Percentiles rank a stretch among this genome's conserved stretches.
Conservation (phyloP, 2,113 vertebrate genomes). For the Benthochromis sp. region DNA sequence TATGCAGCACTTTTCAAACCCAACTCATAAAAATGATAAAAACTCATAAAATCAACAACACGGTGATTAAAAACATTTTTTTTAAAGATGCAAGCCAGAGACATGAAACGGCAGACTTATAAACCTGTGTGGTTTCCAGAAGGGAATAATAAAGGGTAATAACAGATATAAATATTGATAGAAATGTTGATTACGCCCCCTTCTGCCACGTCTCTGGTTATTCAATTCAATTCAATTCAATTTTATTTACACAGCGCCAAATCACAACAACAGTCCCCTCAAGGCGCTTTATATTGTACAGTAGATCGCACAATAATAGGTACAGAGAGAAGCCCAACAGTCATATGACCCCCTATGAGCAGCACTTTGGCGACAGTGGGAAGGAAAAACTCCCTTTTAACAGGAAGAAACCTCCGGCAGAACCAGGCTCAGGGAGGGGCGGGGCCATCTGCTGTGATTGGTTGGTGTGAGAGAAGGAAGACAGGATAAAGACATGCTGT, state of each 20-base stretch:
- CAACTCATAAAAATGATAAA: constrained; percentile 11
- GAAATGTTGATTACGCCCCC: not conserved
- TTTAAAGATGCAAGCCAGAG: not conserved
- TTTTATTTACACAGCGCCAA: rapidly evolving
- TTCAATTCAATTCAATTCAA: rapidly evolving
- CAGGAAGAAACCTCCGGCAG: rapidly evolving
- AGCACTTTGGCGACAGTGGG: not conserved
- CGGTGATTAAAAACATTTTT: not conserved
- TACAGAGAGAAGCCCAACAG: rapidly evolving
- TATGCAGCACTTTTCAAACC: not conserved
- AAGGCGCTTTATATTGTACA: rapidly evolving
- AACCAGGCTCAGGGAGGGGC: not conserved
- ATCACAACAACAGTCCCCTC: rapidly evolving
- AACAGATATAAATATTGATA: constrained; percentile 16
- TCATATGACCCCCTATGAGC: not conserved
- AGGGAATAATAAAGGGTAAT: not conserved
- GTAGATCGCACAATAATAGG: not conserved
- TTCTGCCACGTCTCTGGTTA: not conserved
- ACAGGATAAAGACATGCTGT: not conserved
- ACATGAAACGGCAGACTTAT: not conserved
- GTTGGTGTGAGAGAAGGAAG: not conserved
- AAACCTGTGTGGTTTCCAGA: not conserved
- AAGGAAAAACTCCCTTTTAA: not conserved
- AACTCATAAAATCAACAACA: constrained; percentile 2
- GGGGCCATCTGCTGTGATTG: not conserved